Evolutionary conservation across 2,113 vertebrate species (phyloP), one percentile per base, ranked within the genome.

Genomic region (Stictonetta naevosa): DNA sequence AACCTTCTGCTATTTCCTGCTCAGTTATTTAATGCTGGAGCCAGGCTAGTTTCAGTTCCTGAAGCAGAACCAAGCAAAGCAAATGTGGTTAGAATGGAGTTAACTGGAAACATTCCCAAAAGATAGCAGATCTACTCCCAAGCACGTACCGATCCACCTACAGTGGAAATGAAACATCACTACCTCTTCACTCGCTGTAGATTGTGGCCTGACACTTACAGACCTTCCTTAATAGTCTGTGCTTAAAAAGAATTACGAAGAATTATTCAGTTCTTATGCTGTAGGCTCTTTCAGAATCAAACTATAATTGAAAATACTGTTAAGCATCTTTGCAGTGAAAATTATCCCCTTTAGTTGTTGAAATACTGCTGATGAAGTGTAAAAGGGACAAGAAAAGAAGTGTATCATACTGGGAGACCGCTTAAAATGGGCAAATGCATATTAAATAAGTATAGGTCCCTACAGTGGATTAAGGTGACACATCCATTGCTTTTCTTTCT

Each of bases 11-110:
- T 95, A 62, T 93, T 97, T 97, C 93, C 95, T 96, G 69, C 93
- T 84, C 1, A 3, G 76, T 93, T 96, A 56, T 94, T 97, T 89
- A 67, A 48, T 90, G 83, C 86, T 93, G 90, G 76, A 92, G 79
- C 93, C 94, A 74, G 88, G 46, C 90, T 93, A 86, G 76, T 97
- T 97, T 95, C 95, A 69, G 96, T 96, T 97, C 96, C 93, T 92
- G 95, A 93, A 93, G 93, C 94, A 96, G 86, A 94, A 96, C 86
- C 89, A 85, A 94, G 86, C 86, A 93, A 92, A 94, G 78, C 82
- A 83, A 56, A 91, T 86, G 76, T 92, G 76, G 84, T 95, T 92
- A 88, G 84, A 86, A 64, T 78, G 82, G 84, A 93, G 92, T 93
- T 96, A 74, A 91, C 92, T 96, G 95, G 96, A 93, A 97, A 83